Evolutionary conservation across 30 jellyfish, hydroid and myxozoan species (phyloP).

Genomic region (Calvadosia cruxmelitensis): DNA sequence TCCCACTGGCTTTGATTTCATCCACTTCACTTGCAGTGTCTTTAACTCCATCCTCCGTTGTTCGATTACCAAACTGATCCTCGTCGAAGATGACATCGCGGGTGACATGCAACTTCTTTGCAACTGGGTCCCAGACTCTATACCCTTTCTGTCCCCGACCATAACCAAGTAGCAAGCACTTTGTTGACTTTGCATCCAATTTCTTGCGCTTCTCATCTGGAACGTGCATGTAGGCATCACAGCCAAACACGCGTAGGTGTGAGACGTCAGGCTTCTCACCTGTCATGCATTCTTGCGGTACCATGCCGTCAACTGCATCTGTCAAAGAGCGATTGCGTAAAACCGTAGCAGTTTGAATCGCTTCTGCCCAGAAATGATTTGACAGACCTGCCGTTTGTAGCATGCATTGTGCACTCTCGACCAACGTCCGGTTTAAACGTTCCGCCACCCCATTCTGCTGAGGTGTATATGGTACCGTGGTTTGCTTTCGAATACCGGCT

Average conservation of each 20-base stretch:
- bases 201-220: constrained; percentile 14
- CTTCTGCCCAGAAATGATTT: constrained; percentile 13
- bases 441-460: constrained; percentile 12
- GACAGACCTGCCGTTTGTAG: constrained; percentile 5
- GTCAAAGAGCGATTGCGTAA: constrained; percentile 8
- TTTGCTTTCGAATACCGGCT: not conserved
- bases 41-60: no score
- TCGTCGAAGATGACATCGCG: constrained; percentile 6
- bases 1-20: no score
- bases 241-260: constrained; percentile 12
- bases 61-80: constrained; percentile 8
- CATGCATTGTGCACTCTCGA: constrained; percentile 7
- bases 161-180: constrained; percentile 7
- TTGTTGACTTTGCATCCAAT: constrained; percentile 32
- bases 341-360: not conserved
- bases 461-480: constrained; percentile 7
- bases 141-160: constrained; percentile 3
- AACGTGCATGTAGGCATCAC: constrained; percentile 20
- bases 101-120: constrained; percentile 2
- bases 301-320: constrained; percentile 13
- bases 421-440: constrained; percentile 5
- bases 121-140: constrained; percentile 7
- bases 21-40: no score
- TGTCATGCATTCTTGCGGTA: constrained; percentile 3
- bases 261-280: constrained; percentile 8